Conservation (phyloP, 2,888 invertebrate species). For the Hedya salicella region DNA sequence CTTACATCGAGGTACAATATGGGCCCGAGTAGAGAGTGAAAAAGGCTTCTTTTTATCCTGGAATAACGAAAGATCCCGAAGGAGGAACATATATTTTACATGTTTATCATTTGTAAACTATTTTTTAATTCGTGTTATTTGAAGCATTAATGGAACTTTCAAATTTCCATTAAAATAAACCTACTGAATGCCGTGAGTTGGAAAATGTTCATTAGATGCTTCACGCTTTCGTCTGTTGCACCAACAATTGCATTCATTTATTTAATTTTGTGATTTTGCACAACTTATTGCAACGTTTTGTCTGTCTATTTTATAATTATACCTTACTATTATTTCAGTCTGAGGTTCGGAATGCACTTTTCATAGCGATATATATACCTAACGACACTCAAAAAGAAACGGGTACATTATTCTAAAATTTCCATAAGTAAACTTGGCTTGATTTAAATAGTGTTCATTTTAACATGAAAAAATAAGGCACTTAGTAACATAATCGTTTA, state of each 20-base stretch:
- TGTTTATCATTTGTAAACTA: no score
- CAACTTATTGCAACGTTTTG: slow-evolving; percentile 24
- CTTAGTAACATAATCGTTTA: not conserved
- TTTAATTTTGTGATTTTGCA: slow-evolving; percentile 28
- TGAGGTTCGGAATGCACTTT: not conserved
- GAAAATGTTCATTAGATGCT: slow-evolving; percentile 26
- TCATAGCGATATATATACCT: no score
- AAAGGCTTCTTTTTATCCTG: no score
- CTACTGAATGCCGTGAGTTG: slow-evolving; percentile 8
- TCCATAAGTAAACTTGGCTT: no score
- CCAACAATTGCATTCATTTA: slow-evolving; percentile 24
- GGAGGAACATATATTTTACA: no score
- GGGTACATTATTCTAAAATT: no score
- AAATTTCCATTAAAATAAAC: not conserved
- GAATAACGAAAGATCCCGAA: no score
- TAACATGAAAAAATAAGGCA: not conserved
- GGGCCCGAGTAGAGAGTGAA: no score
- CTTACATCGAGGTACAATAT: no score
- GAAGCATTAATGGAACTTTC: not conserved
- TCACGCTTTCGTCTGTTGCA: slow-evolving; percentile 36
- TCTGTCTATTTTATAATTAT: not conserved
- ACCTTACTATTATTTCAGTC: not conserved
- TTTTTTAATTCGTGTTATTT: no score
- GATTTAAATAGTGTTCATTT: no score
- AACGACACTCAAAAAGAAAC: no score